Percentiles rank a stretch among this genome's conserved stretches.
These are phyloP conservation scores for Papilio dardanus DNA, from an alignment of 1,140 invertebrate species.

Conservation along the genomic window DNA sequence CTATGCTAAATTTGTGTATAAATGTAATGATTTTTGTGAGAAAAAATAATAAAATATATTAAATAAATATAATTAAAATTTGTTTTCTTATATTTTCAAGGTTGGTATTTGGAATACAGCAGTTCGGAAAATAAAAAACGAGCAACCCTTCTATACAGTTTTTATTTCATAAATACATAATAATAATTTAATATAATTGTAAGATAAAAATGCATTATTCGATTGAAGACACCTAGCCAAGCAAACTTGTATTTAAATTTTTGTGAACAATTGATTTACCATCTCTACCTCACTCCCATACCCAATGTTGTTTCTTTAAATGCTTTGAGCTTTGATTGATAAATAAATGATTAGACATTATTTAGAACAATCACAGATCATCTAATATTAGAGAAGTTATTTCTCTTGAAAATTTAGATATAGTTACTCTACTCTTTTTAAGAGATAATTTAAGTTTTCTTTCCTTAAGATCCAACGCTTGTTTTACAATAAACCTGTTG, in stretches of 20 bases:
- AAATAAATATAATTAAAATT: neutral
- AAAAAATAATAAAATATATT: slow-evolving; percentile 13
- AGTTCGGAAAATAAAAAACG: neutral
- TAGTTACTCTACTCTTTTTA: slow-evolving; percentile 53
- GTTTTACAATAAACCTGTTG: slow-evolving; percentile 87
- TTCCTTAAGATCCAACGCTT: slow-evolving; percentile 86
- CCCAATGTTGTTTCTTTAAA: neutral
- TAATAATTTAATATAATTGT: neutral
- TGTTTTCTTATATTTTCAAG: neutral
- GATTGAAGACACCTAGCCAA: neutral
- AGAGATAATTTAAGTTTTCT: slow-evolving; percentile 83
- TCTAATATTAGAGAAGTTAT: slow-evolving; percentile 64
- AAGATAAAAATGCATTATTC: neutral
- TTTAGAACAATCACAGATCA: slow-evolving; percentile 46
- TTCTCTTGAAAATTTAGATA: slow-evolving; percentile 54
- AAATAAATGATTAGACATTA: too few relatives aligned
- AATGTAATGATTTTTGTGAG: slow-evolving; percentile 24
- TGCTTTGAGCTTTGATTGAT: neutral
- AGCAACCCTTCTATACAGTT: neutral
- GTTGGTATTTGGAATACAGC: neutral
- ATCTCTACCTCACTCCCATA: neutral
- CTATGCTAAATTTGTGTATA: slow-evolving; percentile 24
- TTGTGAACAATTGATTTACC: neutral
- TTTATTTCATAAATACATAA: neutral
- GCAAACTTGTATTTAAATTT: neutral